phyloP scores from a whole-genome alignment of 1,140 invertebrate species.

The Lineus longissimus region DNA sequence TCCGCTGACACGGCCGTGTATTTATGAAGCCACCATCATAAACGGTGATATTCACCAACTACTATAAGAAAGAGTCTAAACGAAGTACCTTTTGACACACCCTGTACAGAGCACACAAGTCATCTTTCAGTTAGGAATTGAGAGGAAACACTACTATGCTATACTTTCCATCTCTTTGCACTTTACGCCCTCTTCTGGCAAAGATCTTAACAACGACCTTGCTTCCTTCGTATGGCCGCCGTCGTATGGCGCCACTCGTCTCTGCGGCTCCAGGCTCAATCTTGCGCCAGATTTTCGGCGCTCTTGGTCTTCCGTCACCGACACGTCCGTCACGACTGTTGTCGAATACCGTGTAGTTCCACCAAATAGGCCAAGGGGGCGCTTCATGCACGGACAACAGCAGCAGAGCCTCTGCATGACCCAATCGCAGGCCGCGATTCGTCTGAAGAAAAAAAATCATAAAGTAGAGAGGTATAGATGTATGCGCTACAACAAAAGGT shows the following conservation, averaged over 20 bases:
- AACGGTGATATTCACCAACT: no score
- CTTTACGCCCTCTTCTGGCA: constrained; percentile 1
- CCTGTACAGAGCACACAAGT: no score
- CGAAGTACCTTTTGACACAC: no score
- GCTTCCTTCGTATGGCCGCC: neutral
- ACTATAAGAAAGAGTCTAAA: no score
- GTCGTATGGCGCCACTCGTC: neutral
- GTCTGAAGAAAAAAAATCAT: neutral
- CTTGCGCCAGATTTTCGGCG: neutral
- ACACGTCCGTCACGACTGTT: constrained; percentile 4
- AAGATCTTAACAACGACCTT: neutral
- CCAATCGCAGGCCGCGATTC: constrained; percentile 6
- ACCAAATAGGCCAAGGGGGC: neutral
- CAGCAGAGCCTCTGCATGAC: constrained; percentile 6
- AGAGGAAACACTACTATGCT: no score
- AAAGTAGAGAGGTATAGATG: constrained; percentile 5
- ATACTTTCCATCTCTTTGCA: constrained; percentile 1
- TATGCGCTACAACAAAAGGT: neutral
- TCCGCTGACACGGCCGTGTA: no score
- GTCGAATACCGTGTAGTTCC: constrained; percentile 1
- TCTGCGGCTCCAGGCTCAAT: neutral
- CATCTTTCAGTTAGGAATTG: no score
- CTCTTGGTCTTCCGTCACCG: constrained; percentile 3
- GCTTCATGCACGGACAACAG: constrained; percentile 3
- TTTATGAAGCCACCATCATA: no score